Base-by-base conservation (phyloP, 2,888 invertebrate genomes). In the Apodemia duryi region DNA sequence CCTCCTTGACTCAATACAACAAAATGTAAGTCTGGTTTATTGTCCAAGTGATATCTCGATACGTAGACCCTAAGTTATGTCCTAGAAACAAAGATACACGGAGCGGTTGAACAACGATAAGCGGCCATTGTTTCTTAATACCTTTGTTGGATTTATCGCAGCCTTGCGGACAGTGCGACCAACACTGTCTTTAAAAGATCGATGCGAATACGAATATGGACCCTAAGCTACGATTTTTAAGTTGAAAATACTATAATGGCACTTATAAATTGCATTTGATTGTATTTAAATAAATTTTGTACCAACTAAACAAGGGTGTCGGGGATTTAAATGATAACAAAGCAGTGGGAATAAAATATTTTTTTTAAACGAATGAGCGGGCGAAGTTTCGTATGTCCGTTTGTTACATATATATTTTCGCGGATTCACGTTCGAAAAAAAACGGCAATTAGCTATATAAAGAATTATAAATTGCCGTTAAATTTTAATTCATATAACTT, bases 141-240 rank as follows among this genome's bases (percentile, higher is more conserved):
- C 67, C 65, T 68, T 71, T 68, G 69, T 70, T 69, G 66, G 38
- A 28, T 62, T 66, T 69, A 63, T 70, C 69, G 67, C 66, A 63
- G 61, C 71, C 70, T 71, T 68, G 68, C 57, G 51, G 41, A 61
- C 41, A 63, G 28, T 57, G 21, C 49, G 54, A 54, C 35, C 63
- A 61, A 66, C 63, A 63, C 61, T 61, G 61, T 63, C 46, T 43
- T n/a, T 66, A 51, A 63, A 46, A 63, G 51, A 66, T 46, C 3
- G 6, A 2, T n/a, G 28, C 21, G 2, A 54, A 54, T 54, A 57
- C 57, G 13, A 57, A 57, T 29, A 5, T 29, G 10, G 4, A 57
- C 57, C 32, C 28, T 9, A 32, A 29, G 5, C 2, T 29, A 4
- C 0, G 9, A 11, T 1, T 7, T 29, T 60, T 32, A 35, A 60